Evolutionary conservation across 2,797 vertebrate species (phyloP).

Genomic region (Sciurus carolinensis): DNA sequence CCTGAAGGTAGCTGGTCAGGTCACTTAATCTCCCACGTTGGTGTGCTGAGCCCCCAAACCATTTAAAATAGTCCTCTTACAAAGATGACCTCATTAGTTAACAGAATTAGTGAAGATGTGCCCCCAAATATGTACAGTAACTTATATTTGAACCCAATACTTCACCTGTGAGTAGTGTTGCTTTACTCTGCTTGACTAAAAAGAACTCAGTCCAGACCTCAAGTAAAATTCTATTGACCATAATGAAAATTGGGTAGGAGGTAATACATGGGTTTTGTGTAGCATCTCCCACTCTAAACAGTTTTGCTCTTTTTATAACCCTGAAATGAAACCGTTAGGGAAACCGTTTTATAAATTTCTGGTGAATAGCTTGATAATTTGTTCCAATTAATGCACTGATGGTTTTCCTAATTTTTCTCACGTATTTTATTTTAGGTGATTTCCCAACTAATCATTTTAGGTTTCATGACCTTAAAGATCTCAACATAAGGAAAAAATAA

Average conservation of each 20-base stretch:
- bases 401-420: slow-evolving; percentile 46
- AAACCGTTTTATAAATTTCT: slow-evolving; percentile 15
- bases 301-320: not conserved
- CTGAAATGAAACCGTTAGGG: not conserved
- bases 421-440: not conserved
- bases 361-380: slow-evolving; percentile 17
- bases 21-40: slow-evolving; percentile 48
- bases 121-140: slow-evolving; percentile 60
- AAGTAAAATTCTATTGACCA: not conserved
- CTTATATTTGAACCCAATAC: not conserved
- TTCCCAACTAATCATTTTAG: slow-evolving; percentile 25
- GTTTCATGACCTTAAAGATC: slow-evolving; percentile 5
- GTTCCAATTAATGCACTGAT: not conserved
- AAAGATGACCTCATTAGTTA: slow-evolving; percentile 70
- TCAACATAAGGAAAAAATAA: not conserved
- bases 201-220: not conserved
- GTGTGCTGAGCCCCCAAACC: slow-evolving; percentile 65
- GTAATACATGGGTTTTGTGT: not conserved
- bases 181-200: not conserved
- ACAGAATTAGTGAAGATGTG: slow-evolving; percentile 77
- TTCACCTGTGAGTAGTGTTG: not conserved
- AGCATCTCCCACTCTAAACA: not conserved
- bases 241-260: not conserved
- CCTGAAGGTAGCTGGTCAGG: slow-evolving; percentile 76
- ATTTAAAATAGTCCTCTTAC: slow-evolving; percentile 68